phyloP scores from a whole-genome alignment of 2,888 invertebrate species.

The Macrosoma leucophasiata region DNA sequence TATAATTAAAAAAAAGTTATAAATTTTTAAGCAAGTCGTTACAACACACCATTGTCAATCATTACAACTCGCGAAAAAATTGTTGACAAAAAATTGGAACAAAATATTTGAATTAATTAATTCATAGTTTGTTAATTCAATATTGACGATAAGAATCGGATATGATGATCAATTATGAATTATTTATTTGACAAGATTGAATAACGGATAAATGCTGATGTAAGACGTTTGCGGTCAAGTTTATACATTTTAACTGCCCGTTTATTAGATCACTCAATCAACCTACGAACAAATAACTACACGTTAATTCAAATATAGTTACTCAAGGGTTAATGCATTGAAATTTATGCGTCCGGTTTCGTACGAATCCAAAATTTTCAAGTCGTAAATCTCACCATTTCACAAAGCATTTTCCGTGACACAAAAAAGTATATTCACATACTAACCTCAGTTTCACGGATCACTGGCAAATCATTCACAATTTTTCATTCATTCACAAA shows the following conservation, averaged over 20 bases:
- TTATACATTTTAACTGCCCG: not conserved
- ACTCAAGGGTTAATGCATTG: conserved; percentile 32
- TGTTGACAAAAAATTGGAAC: not conserved
- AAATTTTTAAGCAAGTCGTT: not conserved
- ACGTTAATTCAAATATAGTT: conserved; percentile 22
- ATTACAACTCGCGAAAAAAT: not conserved
- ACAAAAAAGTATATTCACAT: conserved; percentile 25
- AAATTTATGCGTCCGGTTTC: conserved; percentile 28
- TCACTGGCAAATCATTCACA: conserved; percentile 50
- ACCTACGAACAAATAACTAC: not conserved
- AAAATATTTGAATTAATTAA: not conserved
- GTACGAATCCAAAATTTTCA: conserved; percentile 1
- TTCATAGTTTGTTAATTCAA: not conserved
- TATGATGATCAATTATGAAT: not conserved
- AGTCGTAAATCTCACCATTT: not conserved
- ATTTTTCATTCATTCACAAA: conserved; percentile 42
- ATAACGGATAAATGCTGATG: not conserved
- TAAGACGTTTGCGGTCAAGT: too few species aligned
- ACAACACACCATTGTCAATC: too few species aligned
- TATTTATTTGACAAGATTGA: not conserved
- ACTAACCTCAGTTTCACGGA: conserved; percentile 48
- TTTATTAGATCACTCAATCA: not conserved
- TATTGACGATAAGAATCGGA: not conserved
- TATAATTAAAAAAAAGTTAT: not conserved
- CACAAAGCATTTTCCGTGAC: conserved; percentile 6